Evolutionary conservation across 2,888 invertebrate species (phyloP).

Genomic region (Malthinus seriepunctatus): DNA sequence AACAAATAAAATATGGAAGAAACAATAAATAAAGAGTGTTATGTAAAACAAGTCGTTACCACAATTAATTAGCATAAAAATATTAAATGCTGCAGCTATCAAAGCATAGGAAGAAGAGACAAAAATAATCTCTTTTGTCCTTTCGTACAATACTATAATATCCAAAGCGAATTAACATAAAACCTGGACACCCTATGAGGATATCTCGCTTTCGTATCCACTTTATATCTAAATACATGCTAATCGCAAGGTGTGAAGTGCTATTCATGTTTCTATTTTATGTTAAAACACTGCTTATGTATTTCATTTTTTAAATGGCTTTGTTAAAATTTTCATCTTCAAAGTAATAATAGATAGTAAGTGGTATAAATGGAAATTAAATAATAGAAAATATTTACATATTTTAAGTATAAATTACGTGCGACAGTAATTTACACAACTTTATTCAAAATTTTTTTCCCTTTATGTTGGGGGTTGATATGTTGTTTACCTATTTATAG

Average conservation of each 20-base stretch:
- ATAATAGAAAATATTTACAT: too few relatives aligned
- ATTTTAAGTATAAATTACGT: too few relatives aligned
- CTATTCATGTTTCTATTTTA: constrained; percentile 27
- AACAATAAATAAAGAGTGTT: too few relatives aligned
- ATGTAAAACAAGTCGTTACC: too few relatives aligned
- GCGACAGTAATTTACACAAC: too few relatives aligned
- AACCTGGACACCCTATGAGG: constrained; percentile 28
- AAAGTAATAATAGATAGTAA: too few relatives aligned
- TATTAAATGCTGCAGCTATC: constrained; percentile 34
- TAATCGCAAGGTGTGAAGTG: constrained; percentile 36
- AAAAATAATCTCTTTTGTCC: constrained; percentile 34
- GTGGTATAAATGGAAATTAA: too few relatives aligned
- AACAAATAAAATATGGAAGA: too few relatives aligned
- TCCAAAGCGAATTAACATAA: constrained; percentile 29
- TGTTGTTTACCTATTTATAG: too few relatives aligned
- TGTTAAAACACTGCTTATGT: constrained; percentile 16
- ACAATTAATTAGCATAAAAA: constrained; percentile 35
- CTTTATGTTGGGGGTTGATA: too few relatives aligned
- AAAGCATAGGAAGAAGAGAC: constrained; percentile 35
- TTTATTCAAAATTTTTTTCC: too few relatives aligned
- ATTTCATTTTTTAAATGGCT: not conserved
- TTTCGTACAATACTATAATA: constrained; percentile 25
- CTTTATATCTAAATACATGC: constrained; percentile 34
- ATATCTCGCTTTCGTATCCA: constrained; percentile 29
- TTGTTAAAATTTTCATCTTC: not conserved